phyloP scores from a whole-genome alignment of 2,888 invertebrate species.

The Netelia inedita region DNA sequence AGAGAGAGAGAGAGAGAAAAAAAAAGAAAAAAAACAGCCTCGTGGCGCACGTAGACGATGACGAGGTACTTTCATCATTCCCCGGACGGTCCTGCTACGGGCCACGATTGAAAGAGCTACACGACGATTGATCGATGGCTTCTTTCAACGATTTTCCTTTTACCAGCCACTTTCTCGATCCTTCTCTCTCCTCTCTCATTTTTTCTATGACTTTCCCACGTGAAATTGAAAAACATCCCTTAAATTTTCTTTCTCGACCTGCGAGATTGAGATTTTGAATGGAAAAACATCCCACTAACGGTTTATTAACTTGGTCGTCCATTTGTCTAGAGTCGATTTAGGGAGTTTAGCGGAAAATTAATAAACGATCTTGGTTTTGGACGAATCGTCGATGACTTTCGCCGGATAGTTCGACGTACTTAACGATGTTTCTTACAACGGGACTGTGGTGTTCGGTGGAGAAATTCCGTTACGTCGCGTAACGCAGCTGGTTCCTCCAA shows the following conservation, averaged over 20 bases:
- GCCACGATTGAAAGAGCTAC: slow-evolving; percentile 53
- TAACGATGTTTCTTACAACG: slow-evolving; percentile 17
- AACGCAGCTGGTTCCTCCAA: slow-evolving; percentile 11
- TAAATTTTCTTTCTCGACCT: background rate
- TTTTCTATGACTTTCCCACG: slow-evolving; percentile 2
- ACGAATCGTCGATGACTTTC: too few relatives aligned
- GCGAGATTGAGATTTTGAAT: too few relatives aligned
- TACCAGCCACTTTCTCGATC: slow-evolving; percentile 51
- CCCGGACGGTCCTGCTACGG: slow-evolving; percentile 22
- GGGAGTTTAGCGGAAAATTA: background rate
- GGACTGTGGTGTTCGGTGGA: background rate
- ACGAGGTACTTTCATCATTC: slow-evolving; percentile 61
- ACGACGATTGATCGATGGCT: slow-evolving; percentile 62
- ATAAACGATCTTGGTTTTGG: background rate
- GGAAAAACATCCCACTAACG: too few relatives aligned
- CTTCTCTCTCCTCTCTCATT: background rate
- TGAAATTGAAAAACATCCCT: slow-evolving; percentile 22
- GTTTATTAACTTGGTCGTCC: background rate
- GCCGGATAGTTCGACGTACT: background rate
- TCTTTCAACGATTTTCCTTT: slow-evolving; percentile 52
- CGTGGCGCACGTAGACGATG: slow-evolving; percentile 45
- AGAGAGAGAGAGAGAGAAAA: slow-evolving; percentile 12
- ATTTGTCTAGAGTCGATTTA: background rate
- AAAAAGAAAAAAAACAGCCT: slow-evolving; percentile 28
- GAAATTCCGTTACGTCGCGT: slow-evolving; percentile 33